Evolutionary conservation across 2,797 vertebrate genomes (phyloP), one percentile per base, ranked within the genome.

Genomic region (Sitta carolinensis): DNA sequence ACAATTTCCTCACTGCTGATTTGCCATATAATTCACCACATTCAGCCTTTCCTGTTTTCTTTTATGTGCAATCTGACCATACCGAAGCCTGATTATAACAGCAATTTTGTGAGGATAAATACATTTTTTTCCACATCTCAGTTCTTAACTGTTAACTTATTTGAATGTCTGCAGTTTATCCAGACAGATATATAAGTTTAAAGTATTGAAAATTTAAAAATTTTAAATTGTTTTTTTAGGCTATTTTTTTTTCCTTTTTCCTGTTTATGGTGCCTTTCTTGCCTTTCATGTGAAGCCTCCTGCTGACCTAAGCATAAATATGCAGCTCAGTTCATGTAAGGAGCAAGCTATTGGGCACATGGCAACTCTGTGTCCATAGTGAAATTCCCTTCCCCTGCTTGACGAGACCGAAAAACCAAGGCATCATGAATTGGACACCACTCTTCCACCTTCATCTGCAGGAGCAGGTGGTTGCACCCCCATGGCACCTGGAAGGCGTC

Each of bases 191-290:
- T 95, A 68, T 95, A 95, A 75, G 84, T 82, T 95, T 92, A 86
- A 95, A 95, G 77, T 95, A 95, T 94, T 93, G 89, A 93, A 97
- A 97, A 90, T 88, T 96, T 96, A 19, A 54, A 91, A 93, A 77
- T 32, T 93, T 86, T n/a, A n/a, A n/a, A n/a, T n/a, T n/a, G n/a
- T n/a, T n/a, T 94, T 88, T 90, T 78, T 55, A 88, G 68, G 87
- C 91, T 90, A 94, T 91, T 64, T 86, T 92, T 63, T 87, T 96
- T 98, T 96, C 89, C 88, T 97, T 95, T 95, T 86, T 61, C 66
- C 74, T 40, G 97, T 97, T 98, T 96, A 98, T 94, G 97, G 98
- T 98, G 98, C 98, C 98, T 99, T 99, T 98, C 94, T 98, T 96
- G 93, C 97, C 97, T 97, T 98, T 97, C 86, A 87, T 77, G 80